Base-by-base conservation (phyloP, 2,797 vertebrate species). In the Periparus ater region DNA sequence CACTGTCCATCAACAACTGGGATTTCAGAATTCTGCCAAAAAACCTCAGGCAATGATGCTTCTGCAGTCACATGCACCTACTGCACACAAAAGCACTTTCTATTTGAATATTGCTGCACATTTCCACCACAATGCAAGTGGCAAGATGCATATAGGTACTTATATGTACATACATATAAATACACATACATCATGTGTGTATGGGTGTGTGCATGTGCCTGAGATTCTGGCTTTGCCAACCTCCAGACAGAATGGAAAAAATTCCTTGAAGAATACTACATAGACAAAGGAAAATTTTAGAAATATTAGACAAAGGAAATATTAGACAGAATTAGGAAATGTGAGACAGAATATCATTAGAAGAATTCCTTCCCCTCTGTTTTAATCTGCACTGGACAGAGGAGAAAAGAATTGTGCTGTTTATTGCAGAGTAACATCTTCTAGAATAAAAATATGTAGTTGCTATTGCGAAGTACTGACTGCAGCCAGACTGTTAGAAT, bases 121-220 rank as follows among this genome's bases (percentile, higher is more conserved):
- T 84, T 62, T 68, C 60, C 44, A 47, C 20, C n/a, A 75, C 27
- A 82, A 34, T 5, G 21, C 62, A 70, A 68, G 7, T 32, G 40
- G 36, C 23, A 55, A 66, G 23, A 27, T 8, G 48, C 1, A 20
- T 18, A 26, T 2, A 8, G 20, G 13, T 58, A 25, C 9, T n/a
- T 21, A 18, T 7, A 47, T 3, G 6, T 30, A 30, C 27, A 9
- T n/a, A 17, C 15, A 58, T 7, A 57, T 9, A 80, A 66, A 87
- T 45, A 38, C 21, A 77, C 13, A 34, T 13, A 23, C 13, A 38
- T 4, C 38, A 58, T 6, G 10, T 6, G 13, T 1, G 0, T 32
- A 9, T 1, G 3, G 25, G 6, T 34, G 14, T 27, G 26, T 2
- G 1, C 23, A 3, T 32, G 27, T 2, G 1, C 13, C 27, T 29